Percentiles rank a stretch among this genome's conserved stretches.
These are phyloP conservation scores for Enhydra lutris DNA, from an alignment of 2,113 vertebrate genomes.

Conservation along the genomic window DNA sequence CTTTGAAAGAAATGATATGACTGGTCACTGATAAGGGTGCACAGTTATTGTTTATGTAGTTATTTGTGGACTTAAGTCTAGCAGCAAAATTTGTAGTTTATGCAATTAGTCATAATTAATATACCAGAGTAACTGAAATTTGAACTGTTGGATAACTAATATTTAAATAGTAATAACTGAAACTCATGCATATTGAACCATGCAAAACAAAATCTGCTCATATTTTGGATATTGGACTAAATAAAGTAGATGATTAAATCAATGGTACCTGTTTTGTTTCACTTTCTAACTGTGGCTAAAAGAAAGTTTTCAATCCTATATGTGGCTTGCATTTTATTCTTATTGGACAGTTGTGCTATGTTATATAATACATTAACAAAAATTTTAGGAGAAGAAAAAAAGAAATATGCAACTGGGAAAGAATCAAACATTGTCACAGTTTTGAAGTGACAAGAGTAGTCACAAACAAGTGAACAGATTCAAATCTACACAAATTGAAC, in stretches of 20 bases:
- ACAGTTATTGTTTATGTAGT: background rate
- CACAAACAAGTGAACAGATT: background rate
- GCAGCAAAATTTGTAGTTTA: constrained; percentile 9
- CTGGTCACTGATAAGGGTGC: background rate
- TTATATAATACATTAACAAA: background rate
- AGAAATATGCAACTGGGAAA: background rate
- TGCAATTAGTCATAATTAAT: background rate
- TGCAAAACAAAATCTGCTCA: background rate
- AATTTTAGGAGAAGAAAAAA: background rate
- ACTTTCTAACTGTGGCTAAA: background rate
- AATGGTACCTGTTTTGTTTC: background rate
- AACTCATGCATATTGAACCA: background rate
- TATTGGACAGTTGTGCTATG: background rate
- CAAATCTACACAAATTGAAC: background rate
- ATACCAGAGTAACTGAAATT: background rate
- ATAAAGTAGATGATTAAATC: background rate
- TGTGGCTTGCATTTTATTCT: background rate
- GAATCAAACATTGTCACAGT: background rate
- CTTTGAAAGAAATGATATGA: background rate
- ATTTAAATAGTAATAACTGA: background rate
- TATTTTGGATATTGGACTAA: background rate
- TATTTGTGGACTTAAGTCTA: background rate
- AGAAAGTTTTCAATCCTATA: background rate
- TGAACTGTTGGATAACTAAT: background rate
- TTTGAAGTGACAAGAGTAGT: background rate